A percentile compares a stretch with the other conserved stretches of the same genome.
Conservation (phyloP, 92 coral and sea anemone species). For the Heliopora coerulea region DNA sequence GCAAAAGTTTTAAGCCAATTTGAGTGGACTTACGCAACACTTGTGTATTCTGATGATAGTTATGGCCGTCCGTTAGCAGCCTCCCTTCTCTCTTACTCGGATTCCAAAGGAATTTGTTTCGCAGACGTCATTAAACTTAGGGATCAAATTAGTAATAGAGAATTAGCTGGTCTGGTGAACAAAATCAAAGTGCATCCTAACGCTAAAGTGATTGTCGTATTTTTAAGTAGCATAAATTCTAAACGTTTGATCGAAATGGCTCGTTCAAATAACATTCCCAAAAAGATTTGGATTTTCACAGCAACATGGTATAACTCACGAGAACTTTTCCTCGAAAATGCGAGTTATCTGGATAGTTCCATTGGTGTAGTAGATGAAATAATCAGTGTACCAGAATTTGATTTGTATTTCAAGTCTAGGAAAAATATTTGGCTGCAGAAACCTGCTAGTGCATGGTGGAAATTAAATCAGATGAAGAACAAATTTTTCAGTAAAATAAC, state of each 20-base stretch:
- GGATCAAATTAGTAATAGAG: slow-evolving; percentile 18
- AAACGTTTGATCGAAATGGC: slow-evolving; percentile 51
- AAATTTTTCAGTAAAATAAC: too few species aligned
- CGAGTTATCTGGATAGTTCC: slow-evolving; percentile 31
- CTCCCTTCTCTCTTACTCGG: slow-evolving; percentile 43
- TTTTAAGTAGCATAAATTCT: slow-evolving; percentile 40
- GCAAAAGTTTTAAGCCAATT: slow-evolving; percentile 54
- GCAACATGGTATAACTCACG: slow-evolving; percentile 65
- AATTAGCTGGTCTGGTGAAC: neutral
- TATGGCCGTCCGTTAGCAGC: slow-evolving; percentile 63
- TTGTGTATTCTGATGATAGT: slow-evolving; percentile 62
- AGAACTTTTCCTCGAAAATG: slow-evolving; percentile 15
- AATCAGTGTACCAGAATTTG: slow-evolving; percentile 41
- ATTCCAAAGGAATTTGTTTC: slow-evolving; percentile 51
- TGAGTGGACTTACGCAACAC: slow-evolving; percentile 60
- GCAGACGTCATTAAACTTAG: slow-evolving; percentile 51
- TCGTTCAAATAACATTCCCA: slow-evolving; percentile 41
- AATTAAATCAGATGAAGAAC: too few species aligned
- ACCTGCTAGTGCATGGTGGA: too few species aligned
- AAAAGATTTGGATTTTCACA: slow-evolving; percentile 67
- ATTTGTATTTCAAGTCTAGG: neutral
- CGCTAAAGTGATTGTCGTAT: slow-evolving; percentile 19
- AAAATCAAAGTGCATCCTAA: slow-evolving; percentile 3
- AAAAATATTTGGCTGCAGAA: neutral
- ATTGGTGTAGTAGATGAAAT: slow-evolving; percentile 50